Base-by-base conservation (phyloP, 2,797 vertebrate genomes). In the Mus caroli region DNA sequence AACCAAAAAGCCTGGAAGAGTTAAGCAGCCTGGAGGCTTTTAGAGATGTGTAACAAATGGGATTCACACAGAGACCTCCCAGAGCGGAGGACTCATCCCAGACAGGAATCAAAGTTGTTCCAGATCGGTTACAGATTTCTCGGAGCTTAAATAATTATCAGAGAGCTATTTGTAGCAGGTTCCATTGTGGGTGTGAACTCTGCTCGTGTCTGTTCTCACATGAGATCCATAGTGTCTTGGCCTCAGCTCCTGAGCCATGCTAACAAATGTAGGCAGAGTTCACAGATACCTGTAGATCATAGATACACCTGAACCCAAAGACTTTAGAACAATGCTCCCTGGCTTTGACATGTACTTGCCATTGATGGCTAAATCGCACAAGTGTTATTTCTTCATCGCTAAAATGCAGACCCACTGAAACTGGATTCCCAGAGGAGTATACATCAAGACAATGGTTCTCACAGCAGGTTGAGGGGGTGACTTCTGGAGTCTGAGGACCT, bases 11-110 rank as follows among this genome's bases (percentile, higher is more conserved):
- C 97, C 97, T 96, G 94, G 91, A 97, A 97, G 96, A 97, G 97
- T 96, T 95, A 96, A 97, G 93, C 87, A 94, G 96, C 96, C 97
- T 98, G 96, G 95, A 97, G 97, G 92, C 94, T 97, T 97, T 97
- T 93, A 97, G 97, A 94, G 92, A 96, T 94, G 77, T 97, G 88
- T 77, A 90, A 92, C 92, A 96, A 97, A 97, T 95, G 91, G 95
- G 84, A 97, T 96, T 97, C 95, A 88, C 50, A 64, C 69, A 87
- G 79, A 96, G 97, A 97, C 97, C 97, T 98, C 97, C 97, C 97
- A 97, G 94, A 82, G 95, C 26, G 85, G 20, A 96, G 77, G 91
- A 96, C 95, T 97, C 91, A 37, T 96, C 95, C 96, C 96, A 97
- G 96, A 97, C 92, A 97, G 80, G 91, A 97, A 90, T 95, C 92